Conservation (phyloP, 2,113 vertebrate species). For the Alaudala cheleensis region DNA sequence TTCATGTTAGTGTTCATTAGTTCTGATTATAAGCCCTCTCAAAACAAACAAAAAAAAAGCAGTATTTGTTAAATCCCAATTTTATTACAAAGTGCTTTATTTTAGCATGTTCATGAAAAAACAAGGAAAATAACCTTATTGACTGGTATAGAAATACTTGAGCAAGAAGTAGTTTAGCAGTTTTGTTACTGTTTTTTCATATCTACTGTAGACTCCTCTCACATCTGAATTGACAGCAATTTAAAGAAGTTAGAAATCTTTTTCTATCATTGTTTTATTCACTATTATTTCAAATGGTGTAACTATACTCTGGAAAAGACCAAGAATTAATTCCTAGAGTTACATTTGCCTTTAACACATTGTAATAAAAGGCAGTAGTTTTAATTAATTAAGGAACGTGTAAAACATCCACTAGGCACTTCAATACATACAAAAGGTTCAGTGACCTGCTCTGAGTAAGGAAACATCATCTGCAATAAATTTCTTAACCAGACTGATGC, state of each 20-base stretch:
- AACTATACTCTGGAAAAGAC: not conserved
- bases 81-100: not conserved
- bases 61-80: not conserved
- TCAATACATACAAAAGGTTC: slow-evolving; percentile 15
- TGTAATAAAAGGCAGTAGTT: not conserved
- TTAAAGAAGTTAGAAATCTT: not conserved
- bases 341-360: not conserved
- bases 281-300: not conserved
- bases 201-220: not conserved
- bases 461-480: slow-evolving; percentile 17
- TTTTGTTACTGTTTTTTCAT: not conserved
- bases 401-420: not conserved
- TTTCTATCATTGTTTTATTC: not conserved
- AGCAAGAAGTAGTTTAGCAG: not conserved
- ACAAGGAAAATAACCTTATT: not conserved
- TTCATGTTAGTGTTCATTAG: not conserved
- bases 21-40: not conserved
- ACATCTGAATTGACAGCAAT: not conserved
- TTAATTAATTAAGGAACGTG: slow-evolving; percentile 19
- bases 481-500: not conserved
- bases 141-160: not conserved
- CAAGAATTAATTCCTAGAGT: not conserved
- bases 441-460: not conserved
- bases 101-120: not conserved
- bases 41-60: not conserved